These are phyloP conservation scores for Zosterops lateralis DNA, from an alignment of 2,113 vertebrate genomes.

Conservation along the genomic window DNA sequence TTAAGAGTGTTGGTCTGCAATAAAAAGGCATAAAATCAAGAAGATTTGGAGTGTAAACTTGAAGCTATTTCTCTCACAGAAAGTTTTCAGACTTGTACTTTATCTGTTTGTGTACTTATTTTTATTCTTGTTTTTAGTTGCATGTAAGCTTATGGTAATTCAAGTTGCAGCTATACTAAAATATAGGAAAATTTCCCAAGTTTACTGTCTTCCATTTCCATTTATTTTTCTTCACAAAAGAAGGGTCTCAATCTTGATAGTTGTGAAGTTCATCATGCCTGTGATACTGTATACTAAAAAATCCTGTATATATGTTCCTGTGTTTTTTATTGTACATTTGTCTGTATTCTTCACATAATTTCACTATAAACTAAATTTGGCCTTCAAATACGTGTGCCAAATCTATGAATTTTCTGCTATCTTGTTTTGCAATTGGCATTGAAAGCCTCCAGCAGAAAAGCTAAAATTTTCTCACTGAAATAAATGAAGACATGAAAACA, in stretches of 20 bases:
- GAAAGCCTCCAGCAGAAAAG: neutral
- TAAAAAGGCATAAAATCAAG: neutral
- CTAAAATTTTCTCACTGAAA: neutral
- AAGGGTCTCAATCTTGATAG: neutral
- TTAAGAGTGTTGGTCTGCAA: neutral
- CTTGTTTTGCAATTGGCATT: neutral
- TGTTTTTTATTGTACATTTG: neutral
- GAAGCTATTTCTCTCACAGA: neutral
- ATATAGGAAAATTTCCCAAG: neutral
- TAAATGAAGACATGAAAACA: neutral
- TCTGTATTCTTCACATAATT: neutral
- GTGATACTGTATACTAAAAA: rapidly evolving
- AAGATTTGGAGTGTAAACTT: neutral
- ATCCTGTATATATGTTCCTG: neutral
- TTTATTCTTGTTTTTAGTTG: neutral
- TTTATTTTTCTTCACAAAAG: neutral
- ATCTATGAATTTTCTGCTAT: neutral
- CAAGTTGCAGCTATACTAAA: neutral
- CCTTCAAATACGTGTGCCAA: neutral
- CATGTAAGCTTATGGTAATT: neutral
- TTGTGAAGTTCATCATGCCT: neutral
- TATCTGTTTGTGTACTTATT: neutral
- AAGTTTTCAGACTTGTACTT: neutral
- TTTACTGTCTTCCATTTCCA: neutral
- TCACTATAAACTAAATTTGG: neutral